phyloP scores from a whole-genome alignment of 2,888 invertebrate species.

The Dorcus parallelipipedus region DNA sequence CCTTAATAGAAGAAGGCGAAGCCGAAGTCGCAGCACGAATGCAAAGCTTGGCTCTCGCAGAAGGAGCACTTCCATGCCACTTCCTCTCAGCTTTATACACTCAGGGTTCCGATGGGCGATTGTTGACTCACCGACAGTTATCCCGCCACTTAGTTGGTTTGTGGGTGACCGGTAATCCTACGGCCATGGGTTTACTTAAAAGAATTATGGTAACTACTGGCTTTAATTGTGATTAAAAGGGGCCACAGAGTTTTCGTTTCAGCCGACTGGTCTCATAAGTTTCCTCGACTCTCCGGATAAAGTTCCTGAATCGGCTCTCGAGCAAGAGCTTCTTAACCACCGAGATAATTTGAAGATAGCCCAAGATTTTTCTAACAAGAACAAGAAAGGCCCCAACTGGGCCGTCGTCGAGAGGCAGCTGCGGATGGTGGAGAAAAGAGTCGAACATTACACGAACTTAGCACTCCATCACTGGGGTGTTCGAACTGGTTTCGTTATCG shows the following conservation, averaged over 20 bases:
- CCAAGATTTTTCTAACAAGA: constrained; percentile 69
- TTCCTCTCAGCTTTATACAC: constrained; percentile 87
- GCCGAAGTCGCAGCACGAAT: constrained; percentile 87
- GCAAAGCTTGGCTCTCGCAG: constrained; percentile 93
- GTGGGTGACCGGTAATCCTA: constrained; percentile 94
- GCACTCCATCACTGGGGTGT: constrained; percentile 73
- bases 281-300: constrained; percentile 85
- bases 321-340: constrained; percentile 69
- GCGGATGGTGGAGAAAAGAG: constrained; percentile 70
- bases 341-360: constrained; percentile 95
- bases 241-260: background rate
- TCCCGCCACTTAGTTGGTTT: constrained; percentile 91
- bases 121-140: constrained; percentile 85
- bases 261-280: constrained; percentile 89
- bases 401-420: constrained; percentile 67
- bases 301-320: constrained; percentile 71
- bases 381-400: constrained; percentile 68
- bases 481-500: constrained; percentile 55
- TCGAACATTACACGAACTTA: constrained; percentile 66
- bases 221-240: constrained; percentile 9
- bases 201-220: constrained; percentile 74
- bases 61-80: constrained; percentile 94
- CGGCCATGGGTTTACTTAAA: constrained; percentile 80
- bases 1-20: constrained; percentile 96
- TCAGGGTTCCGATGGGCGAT: constrained; percentile 71